Conservation (phyloP, 2,797 vertebrate species). For the Poliocrania exsul region DNA sequence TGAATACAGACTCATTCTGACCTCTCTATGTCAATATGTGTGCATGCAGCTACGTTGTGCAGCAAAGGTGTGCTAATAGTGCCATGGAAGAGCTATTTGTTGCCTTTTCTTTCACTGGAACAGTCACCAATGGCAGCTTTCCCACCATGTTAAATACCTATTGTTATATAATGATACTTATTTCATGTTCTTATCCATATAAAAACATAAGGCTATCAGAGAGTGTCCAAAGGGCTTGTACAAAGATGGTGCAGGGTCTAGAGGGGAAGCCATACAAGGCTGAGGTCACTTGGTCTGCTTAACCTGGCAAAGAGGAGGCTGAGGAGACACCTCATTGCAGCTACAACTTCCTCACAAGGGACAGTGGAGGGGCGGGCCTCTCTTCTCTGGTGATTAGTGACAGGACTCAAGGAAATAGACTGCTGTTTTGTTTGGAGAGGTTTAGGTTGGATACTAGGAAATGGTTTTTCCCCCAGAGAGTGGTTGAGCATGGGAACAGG, state of each 20-base stretch:
- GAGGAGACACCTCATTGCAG: not conserved
- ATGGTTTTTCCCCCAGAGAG: not conserved
- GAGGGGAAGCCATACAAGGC: not conserved
- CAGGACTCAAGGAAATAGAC: not conserved
- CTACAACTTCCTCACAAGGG: accelerated
- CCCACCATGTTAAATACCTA: not conserved
- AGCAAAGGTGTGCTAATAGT: not conserved
- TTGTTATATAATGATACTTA: not conserved
- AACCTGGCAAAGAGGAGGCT: not conserved
- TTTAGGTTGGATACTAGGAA: not conserved
- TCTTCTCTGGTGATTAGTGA: not conserved
- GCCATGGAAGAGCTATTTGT: not conserved
- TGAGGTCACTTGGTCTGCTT: not conserved
- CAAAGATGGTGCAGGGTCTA: not conserved
- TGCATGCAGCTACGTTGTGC: accelerated
- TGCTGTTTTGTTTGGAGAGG: not conserved
- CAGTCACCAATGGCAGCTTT: not conserved
- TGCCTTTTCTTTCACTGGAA: not conserved
- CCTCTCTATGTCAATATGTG: not conserved
- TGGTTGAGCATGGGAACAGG: not conserved
- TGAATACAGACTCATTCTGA: not conserved
- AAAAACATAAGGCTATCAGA: not conserved
- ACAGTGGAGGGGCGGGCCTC: not conserved
- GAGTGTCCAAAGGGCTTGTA: not conserved
- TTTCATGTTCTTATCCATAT: not conserved